phyloP scores from a whole-genome alignment of 2,113 vertebrate species.

The Heteronetta atricapilla region DNA sequence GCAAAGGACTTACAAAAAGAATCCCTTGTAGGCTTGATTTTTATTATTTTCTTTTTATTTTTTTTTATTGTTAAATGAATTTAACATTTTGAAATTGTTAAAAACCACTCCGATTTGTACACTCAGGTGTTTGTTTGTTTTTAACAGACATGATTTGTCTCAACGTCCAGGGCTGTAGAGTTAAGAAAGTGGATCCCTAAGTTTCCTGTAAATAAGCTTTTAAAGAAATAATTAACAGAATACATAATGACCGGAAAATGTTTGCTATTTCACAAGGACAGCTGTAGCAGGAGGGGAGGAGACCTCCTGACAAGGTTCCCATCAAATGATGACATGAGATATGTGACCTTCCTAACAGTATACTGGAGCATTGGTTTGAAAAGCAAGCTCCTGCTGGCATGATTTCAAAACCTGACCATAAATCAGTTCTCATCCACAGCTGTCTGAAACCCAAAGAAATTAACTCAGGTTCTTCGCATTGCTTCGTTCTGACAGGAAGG shows the following conservation, averaged over 20 bases:
- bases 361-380: not conserved
- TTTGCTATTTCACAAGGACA: not conserved
- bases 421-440: not conserved
- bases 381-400: not conserved
- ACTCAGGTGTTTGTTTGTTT: not conserved
- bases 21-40: not conserved
- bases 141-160: not conserved
- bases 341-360: not conserved
- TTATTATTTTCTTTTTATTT: not conserved
- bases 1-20: not conserved
- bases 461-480: conserved; percentile 1
- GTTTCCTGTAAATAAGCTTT: conserved; percentile 4
- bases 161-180: not conserved
- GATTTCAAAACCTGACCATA: conserved; percentile 3
- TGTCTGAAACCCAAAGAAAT: not conserved
- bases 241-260: not conserved
- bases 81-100: not conserved
- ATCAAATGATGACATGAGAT: not conserved
- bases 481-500: not conserved
- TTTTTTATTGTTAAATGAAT: not conserved
- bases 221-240: not conserved
- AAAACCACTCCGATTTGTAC: not conserved
- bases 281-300: not conserved
- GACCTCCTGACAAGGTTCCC: not conserved
- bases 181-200: not conserved